A percentile compares a stretch with the other conserved stretches of the same genome.
Conservation (phyloP, 2,888 invertebrate species). For the Agapetus fuscipes region DNA sequence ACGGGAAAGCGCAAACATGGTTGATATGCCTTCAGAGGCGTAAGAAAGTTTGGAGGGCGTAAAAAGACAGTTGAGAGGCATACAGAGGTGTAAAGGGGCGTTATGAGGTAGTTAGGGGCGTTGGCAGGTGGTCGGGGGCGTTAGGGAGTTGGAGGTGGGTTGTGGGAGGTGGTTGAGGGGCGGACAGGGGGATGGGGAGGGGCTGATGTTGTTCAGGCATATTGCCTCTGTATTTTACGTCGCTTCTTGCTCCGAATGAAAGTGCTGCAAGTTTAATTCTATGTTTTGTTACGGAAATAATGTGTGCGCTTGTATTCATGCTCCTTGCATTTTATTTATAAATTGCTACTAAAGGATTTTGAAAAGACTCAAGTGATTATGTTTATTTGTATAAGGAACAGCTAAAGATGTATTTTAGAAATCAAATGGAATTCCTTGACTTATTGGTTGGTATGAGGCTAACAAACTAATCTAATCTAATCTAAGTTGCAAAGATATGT, state of each 20-base stretch:
- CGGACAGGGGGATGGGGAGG: conserved; percentile 33
- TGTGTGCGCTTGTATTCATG: too few relatives aligned
- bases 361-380: too few relatives aligned
- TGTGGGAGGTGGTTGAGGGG: conserved; percentile 26
- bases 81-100: not conserved
- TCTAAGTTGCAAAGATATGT: too few relatives aligned
- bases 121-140: conserved; percentile 23
- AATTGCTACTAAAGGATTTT: too few relatives aligned
- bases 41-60: not conserved
- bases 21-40: too few relatives aligned
- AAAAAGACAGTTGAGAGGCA: not conserved
- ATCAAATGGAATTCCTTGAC: too few relatives aligned
- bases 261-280: conserved; percentile 19
- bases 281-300: conserved; percentile 6
- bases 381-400: too few relatives aligned
- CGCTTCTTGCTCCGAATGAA: conserved; percentile 29
- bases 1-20: too few relatives aligned
- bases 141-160: conserved; percentile 24
- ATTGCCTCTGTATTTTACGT: conserved; percentile 53
- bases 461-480: too few relatives aligned
- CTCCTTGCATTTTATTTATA: too few relatives aligned
- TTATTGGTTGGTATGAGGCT: too few relatives aligned
- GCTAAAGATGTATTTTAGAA: too few relatives aligned
- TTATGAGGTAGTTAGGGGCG: not conserved
- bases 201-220: conserved; percentile 40